A percentile compares a stretch with the other conserved stretches of the same genome.
Evolutionary conservation across 2,888 invertebrate genomes (phyloP).

Genomic region (Proisotoma minuta): DNA sequence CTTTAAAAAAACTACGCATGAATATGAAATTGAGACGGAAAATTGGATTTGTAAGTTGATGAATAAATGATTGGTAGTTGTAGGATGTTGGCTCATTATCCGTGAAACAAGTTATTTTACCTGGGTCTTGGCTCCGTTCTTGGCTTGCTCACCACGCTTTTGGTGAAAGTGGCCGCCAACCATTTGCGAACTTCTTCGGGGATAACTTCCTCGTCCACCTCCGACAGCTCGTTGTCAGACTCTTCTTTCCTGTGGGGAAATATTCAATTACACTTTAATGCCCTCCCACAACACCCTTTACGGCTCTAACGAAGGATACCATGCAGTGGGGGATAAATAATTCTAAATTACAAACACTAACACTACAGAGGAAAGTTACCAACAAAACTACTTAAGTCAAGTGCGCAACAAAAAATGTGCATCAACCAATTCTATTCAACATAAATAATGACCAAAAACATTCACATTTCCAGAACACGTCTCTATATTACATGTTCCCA

Average conservation of each 20-base stretch:
- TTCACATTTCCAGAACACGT: too few species aligned
- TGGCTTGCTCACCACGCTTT: slow-evolving; percentile 71
- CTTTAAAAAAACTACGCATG: too few species aligned
- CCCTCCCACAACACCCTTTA: neutral
- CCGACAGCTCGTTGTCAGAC: slow-evolving; percentile 92
- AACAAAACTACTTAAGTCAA: neutral
- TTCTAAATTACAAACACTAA: neutral
- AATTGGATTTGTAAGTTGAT: neutral
- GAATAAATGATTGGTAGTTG: neutral
- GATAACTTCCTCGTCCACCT: slow-evolving; percentile 93
- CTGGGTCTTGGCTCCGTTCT: slow-evolving; percentile 55
- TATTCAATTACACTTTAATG: slow-evolving; percentile 22
- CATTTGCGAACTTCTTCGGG: slow-evolving; percentile 95
- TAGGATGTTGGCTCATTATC: neutral
- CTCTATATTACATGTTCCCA: too few species aligned
- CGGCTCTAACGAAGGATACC: neutral
- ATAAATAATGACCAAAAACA: too few species aligned
- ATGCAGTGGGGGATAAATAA: neutral
- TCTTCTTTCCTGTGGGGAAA: slow-evolving; percentile 64
- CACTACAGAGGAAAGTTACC: neutral
- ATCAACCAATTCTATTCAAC: too few species aligned
- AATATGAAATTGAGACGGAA: too few species aligned
- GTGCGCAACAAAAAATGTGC: neutral
- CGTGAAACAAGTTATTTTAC: slow-evolving; percentile 19
- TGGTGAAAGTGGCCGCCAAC: slow-evolving; percentile 92